Conservation (phyloP, 2,113 vertebrate species). For the Oceanodroma tethys region DNA sequence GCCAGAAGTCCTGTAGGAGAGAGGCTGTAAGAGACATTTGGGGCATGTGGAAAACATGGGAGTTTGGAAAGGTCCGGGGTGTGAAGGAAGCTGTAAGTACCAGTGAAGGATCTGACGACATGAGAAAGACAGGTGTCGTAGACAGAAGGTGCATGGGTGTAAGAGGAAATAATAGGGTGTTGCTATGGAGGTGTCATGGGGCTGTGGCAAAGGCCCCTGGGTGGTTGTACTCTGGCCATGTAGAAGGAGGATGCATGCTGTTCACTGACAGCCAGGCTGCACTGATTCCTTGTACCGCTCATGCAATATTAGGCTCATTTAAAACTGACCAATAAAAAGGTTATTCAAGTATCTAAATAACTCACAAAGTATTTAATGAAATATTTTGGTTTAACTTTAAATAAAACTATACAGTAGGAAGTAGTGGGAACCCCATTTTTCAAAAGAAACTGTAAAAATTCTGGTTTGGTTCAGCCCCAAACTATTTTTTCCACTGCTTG, state of each 20-base stretch:
- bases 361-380: neutral
- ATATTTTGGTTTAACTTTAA: neutral
- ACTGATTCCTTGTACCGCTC: neutral
- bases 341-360: neutral
- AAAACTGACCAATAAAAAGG: neutral
- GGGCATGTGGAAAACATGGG: neutral
- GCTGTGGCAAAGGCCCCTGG: neutral
- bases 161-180: neutral
- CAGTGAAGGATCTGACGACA: neutral
- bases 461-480: neutral
- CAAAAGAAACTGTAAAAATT: neutral
- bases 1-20: neutral
- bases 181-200: neutral
- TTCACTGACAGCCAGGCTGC: neutral
- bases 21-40: neutral
- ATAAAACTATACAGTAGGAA: neutral
- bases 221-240: neutral
- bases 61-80: neutral
- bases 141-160: neutral
- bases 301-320: neutral
- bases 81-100: neutral
- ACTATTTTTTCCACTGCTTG: conserved; percentile 9
- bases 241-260: neutral
- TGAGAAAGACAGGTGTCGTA: neutral
- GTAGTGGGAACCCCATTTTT: neutral